Evolutionary conservation across 1,140 invertebrate species (phyloP).

Genomic region (Brachionus plicatilis): DNA sequence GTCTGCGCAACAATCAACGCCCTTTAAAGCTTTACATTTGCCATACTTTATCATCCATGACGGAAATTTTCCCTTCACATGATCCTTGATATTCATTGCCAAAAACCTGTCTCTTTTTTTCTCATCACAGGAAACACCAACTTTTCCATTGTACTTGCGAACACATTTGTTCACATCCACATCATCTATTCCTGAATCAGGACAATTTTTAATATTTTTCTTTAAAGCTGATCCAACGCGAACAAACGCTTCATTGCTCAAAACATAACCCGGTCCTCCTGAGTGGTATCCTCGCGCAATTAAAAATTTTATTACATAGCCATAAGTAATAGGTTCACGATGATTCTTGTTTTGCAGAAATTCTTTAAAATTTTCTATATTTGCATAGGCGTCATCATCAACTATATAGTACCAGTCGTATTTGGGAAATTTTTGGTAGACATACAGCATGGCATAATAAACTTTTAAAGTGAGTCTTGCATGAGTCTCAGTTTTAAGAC

Average conservation of each 20-base stretch:
- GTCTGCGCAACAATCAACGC: too few relatives aligned
- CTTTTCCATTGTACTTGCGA: background rate
- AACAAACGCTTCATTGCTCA: slow-evolving; percentile 42
- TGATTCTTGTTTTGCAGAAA: slow-evolving; percentile 46
- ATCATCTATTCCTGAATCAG: slow-evolving; percentile 5
- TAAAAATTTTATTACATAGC: background rate
- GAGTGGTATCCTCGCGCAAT: background rate
- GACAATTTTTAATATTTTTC: background rate
- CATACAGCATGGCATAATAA: background rate
- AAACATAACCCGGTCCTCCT: slow-evolving; percentile 50
- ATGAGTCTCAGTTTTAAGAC: background rate
- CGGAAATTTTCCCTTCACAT: background rate
- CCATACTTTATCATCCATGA: background rate
- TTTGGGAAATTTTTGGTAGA: slow-evolving; percentile 58
- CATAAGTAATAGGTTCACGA: slow-evolving; percentile 42
- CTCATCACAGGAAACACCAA: background rate
- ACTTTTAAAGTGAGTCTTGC: background rate
- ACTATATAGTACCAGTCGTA: slow-evolving; percentile 87
- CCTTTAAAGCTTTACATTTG: background rate
- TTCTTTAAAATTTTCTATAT: slow-evolving; percentile 56
- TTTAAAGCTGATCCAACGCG: background rate
- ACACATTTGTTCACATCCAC: slow-evolving; percentile 20
- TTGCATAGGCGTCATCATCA: slow-evolving; percentile 81
- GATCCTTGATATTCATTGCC: background rate
- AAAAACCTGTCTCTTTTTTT: background rate